These are phyloP conservation scores for Polyboroides typus DNA, from an alignment of 2,797 vertebrate species.

Conservation along the genomic window DNA sequence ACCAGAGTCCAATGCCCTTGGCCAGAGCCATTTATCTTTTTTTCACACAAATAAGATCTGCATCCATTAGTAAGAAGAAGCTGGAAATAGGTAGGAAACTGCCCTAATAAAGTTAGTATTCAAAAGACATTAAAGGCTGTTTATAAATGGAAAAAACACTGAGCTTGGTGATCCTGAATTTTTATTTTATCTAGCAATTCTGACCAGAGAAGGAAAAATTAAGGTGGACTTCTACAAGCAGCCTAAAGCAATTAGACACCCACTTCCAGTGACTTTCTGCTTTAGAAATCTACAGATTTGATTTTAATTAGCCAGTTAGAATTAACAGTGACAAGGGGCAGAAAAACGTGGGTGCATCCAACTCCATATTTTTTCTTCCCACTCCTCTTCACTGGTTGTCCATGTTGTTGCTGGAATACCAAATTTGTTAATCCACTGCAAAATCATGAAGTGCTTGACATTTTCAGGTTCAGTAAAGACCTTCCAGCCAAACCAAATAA, in stretches of 20 bases:
- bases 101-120: not conserved
- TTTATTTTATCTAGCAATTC: not conserved
- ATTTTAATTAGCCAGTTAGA: not conserved
- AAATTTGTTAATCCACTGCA: not conserved
- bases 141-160: not conserved
- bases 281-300: not conserved
- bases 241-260: not conserved
- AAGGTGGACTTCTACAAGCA: not conserved
- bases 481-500: not conserved
- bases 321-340: not conserved
- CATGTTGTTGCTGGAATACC: not conserved
- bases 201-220: not conserved
- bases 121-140: not conserved
- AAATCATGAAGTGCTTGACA: not conserved
- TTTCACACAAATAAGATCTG: not conserved
- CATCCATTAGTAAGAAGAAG: not conserved
- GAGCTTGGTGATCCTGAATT: not conserved
- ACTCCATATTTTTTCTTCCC: not conserved
- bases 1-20: not conserved
- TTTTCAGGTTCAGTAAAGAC: not conserved
- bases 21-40: not conserved
- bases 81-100: not conserved
- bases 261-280: not conserved
- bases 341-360: not conserved
- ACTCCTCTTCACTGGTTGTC: not conserved